Percentiles rank a stretch among this genome's conserved stretches.
Conservation (phyloP, 2,888 invertebrate species). For the Clivina fossor region DNA sequence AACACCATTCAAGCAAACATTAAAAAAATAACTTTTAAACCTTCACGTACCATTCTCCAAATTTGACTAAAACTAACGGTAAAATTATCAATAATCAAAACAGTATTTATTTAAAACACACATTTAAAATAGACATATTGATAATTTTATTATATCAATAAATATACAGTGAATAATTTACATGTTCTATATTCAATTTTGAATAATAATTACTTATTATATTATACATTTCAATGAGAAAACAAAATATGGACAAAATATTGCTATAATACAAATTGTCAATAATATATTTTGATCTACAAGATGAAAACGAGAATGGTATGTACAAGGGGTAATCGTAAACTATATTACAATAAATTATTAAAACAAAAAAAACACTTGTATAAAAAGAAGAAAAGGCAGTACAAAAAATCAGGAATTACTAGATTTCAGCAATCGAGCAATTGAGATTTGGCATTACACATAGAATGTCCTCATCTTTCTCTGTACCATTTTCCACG, state of each 20-base stretch:
- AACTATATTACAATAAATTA: slow-evolving; percentile 17
- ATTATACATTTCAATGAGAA: too few species aligned
- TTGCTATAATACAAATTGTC: not conserved
- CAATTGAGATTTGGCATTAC: slow-evolving; percentile 26
- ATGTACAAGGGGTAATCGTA: not conserved
- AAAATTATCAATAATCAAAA: too few species aligned
- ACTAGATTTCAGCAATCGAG: slow-evolving; percentile 1
- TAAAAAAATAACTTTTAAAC: slow-evolving; percentile 9
- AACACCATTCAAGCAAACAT: slow-evolving; percentile 12
- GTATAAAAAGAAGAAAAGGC: slow-evolving; percentile 19
- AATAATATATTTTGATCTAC: not conserved
- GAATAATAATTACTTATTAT: too few species aligned
- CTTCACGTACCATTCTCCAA: too few species aligned
- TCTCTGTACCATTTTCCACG: slow-evolving; percentile 53
- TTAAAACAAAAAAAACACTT: slow-evolving; percentile 16
- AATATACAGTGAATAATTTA: too few species aligned
- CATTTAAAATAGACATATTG: too few species aligned
- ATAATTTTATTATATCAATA: too few species aligned
- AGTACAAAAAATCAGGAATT: slow-evolving; percentile 27
- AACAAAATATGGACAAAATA: too few species aligned
- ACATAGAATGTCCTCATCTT: slow-evolving; percentile 46
- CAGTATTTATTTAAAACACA: too few species aligned
- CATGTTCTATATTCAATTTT: too few species aligned
- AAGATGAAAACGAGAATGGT: not conserved
- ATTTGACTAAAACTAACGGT: too few species aligned